phyloP scores from a whole-genome alignment of 1,140 invertebrate species.

The Caenorhabditis tropicalis region DNA sequence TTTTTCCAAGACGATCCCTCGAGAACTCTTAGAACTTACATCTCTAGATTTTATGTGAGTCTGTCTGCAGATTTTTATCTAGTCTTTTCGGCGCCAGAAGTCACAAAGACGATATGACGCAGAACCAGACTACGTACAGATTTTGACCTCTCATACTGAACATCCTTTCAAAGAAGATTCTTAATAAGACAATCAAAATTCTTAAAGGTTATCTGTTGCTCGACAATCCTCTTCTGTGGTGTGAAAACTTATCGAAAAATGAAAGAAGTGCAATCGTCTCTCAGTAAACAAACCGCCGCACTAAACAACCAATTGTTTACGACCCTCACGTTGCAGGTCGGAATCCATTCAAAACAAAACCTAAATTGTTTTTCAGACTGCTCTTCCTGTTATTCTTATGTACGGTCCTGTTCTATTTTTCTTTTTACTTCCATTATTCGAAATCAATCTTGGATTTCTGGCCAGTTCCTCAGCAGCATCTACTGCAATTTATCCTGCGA shows the following conservation, averaged over 20 bases:
- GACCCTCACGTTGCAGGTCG: background rate
- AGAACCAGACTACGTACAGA: too few relatives aligned
- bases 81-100: too few relatives aligned
- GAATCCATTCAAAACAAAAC: background rate
- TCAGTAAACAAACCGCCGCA: background rate
- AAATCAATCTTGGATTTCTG: background rate
- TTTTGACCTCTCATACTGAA: too few relatives aligned
- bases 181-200: too few relatives aligned
- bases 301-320: background rate
- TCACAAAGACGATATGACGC: too few relatives aligned
- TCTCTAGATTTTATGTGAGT: too few relatives aligned
- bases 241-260: background rate
- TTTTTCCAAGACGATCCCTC: too few relatives aligned
- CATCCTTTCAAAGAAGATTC: too few relatives aligned
- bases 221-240: background rate
- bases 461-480: background rate
- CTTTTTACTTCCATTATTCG: background rate
- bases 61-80: too few relatives aligned
- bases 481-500: background rate
- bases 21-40: too few relatives aligned
- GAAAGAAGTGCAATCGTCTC: background rate
- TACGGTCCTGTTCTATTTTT: background rate
- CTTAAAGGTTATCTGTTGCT: too few relatives aligned
- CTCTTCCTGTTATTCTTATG: background rate
- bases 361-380: background rate